These are phyloP conservation scores for Pipra filicauda DNA, from an alignment of 2,113 vertebrate species.

Conservation along the genomic window DNA sequence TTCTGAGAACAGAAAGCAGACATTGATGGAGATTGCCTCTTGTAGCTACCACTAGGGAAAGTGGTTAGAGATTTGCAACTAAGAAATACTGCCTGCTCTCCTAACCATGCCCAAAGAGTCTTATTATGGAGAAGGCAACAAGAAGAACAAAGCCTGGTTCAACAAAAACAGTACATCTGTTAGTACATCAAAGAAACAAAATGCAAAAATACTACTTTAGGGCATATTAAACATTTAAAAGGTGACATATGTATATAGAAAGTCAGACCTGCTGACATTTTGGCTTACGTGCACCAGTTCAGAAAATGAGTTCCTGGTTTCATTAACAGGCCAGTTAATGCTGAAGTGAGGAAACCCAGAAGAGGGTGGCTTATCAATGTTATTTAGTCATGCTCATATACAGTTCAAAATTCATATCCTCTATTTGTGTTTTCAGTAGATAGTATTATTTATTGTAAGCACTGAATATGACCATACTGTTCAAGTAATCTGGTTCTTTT, in stretches of 20 bases:
- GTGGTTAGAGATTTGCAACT: slow-evolving; percentile 34
- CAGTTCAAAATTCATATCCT: neutral
- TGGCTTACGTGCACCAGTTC: slow-evolving; percentile 21
- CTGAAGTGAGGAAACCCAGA: neutral
- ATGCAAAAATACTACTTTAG: slow-evolving; percentile 64
- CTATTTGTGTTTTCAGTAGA: neutral
- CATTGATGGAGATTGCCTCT: neutral
- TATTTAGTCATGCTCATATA: neutral
- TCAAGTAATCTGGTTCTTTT: neutral
- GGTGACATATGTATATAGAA: slow-evolving; percentile 51
- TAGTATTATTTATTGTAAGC: neutral
- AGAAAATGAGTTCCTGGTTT: slow-evolving; percentile 22
- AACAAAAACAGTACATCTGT: slow-evolving; percentile 55
- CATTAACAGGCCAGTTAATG: neutral
- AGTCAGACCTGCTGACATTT: slow-evolving; percentile 57
- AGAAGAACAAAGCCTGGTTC: slow-evolving; percentile 10
- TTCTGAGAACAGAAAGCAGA: slow-evolving; percentile 9
- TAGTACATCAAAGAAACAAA: slow-evolving; percentile 63
- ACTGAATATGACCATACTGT: neutral
- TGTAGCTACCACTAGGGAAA: slow-evolving; percentile 9
- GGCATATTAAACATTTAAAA: slow-evolving; percentile 69
- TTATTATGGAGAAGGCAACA: neutral
- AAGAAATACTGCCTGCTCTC: slow-evolving; percentile 22
- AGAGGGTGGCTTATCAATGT: neutral
- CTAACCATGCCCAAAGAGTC: slow-evolving; percentile 3